Base-by-base conservation (phyloP, 2,113 vertebrate species). In the Mastomys coucha region DNA sequence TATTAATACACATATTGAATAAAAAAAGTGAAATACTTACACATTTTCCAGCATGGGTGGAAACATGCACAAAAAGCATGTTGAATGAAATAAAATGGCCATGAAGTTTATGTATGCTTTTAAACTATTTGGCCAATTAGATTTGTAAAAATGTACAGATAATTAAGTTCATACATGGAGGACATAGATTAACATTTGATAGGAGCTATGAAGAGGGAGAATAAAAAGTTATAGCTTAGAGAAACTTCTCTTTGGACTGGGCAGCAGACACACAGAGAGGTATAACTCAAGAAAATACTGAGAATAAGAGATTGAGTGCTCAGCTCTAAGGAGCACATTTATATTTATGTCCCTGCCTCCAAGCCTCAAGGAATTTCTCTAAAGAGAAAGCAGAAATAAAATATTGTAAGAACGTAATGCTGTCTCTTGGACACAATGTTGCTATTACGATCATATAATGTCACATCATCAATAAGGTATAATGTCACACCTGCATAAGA, bases 1-100 rank as follows among this genome's bases (percentile, higher is more conserved):
- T 92, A 78, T 42, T 76, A 51, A 88, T 53, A n/a, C 2, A 63
- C 31, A 63, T 51, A 51, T 36, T 69, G 63, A 36, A 69, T 42
- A 87, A 65, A 65, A 65, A 81, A 85, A 28, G 12, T 81, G 39
- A 65, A 85, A 85, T 65, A 63, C 11, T 39, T 58, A 26, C 42
- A 67, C 67, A 24, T 63, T 84, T 16, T n/a, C 11, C 7, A 53
- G 93, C 82, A 93, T 51, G 24, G 14, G 53, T 94, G 24, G 39
- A 33, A 31, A 67, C 65, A 67, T 36, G 58, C 20, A 56, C 26
- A 91, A 78, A 72, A 45, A 56, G 31, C 42, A 33, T 33, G 77
- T n/a, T 91, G 91, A 89, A 28, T 78, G n/a, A 95, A 95, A 93
- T 49, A 91, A 80, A 56, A 80, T 19, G 33, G 31, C 7, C 78